Evolutionary conservation across 2,113 vertebrate genomes (phyloP).

Genomic region (Chionomys nivalis): DNA sequence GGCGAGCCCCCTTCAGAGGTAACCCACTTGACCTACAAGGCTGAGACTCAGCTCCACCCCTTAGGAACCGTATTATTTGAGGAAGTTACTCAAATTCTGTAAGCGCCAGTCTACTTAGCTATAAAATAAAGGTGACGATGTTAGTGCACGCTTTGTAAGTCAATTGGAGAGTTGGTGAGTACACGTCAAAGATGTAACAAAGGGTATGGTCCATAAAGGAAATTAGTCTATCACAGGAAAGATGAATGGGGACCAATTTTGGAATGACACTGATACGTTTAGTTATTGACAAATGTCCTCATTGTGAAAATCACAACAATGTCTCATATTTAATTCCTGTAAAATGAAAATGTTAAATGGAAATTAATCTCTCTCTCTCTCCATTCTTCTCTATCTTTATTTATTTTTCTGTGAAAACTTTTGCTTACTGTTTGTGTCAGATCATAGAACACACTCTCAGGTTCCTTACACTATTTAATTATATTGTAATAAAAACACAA

Average conservation of each 20-base stretch:
- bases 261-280: neutral
- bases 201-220: neutral
- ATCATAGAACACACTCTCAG: slow-evolving; percentile 5
- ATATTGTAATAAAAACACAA: slow-evolving; percentile 35
- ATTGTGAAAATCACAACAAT: slow-evolving; percentile 39
- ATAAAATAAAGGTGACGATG: neutral
- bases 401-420: neutral
- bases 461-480: slow-evolving; percentile 29
- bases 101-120: neutral
- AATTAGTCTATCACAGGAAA: neutral
- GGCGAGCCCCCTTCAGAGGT: neutral
- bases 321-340: slow-evolving; percentile 59
- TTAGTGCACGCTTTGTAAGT: neutral
- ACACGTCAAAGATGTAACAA: neutral
- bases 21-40: neutral
- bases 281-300: no score
- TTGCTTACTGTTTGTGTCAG: slow-evolving; percentile 28
- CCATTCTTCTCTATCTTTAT: neutral
- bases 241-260: neutral
- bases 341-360: slow-evolving; percentile 44
- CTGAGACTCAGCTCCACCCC: neutral
- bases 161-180: neutral
- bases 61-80: neutral
- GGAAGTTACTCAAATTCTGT: neutral
- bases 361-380: neutral